Conservation (phyloP, 2,888 invertebrate genomes). For the Chouioia cunea region DNA sequence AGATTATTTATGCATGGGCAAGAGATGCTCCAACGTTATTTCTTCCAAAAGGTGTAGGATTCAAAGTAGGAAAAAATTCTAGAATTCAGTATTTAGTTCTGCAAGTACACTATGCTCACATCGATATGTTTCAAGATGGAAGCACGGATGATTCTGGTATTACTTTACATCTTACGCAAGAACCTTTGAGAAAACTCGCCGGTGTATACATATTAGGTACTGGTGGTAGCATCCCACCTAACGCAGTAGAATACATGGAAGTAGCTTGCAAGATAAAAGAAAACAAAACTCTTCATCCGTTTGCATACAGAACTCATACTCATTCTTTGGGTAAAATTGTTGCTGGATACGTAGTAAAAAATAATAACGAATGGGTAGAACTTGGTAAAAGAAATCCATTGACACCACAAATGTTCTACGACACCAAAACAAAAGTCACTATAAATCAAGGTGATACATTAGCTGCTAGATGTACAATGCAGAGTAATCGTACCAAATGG, state of each 20-base stretch:
- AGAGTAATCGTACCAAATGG: slow-evolving; percentile 75
- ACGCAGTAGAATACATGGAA: slow-evolving; percentile 87
- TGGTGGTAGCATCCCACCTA: slow-evolving; percentile 82
- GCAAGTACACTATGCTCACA: slow-evolving; percentile 89
- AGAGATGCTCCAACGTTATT: slow-evolving; percentile 86
- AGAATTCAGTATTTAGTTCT: slow-evolving; percentile 90
- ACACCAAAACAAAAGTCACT: slow-evolving; percentile 75
- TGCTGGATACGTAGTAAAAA: slow-evolving; percentile 76
- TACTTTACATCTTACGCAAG: slow-evolving; percentile 81
- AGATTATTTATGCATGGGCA: slow-evolving; percentile 96
- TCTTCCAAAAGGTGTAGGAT: slow-evolving; percentile 90
- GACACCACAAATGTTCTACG: slow-evolving; percentile 96
- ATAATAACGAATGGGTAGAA: slow-evolving; percentile 80
- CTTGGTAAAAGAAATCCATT: slow-evolving; percentile 90
- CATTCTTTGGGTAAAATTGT: slow-evolving; percentile 90
- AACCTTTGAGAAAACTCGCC: slow-evolving; percentile 86
- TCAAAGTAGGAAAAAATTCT: slow-evolving; percentile 88
- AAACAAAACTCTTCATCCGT: slow-evolving; percentile 89
- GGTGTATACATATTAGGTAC: slow-evolving; percentile 93
- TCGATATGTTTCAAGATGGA: slow-evolving; percentile 77
- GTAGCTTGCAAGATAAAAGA: slow-evolving; percentile 86
- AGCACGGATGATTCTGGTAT: slow-evolving; percentile 89
- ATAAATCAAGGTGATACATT: slow-evolving; percentile 80
- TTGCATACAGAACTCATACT: slow-evolving; percentile 96
- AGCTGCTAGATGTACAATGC: slow-evolving; percentile 94